Conservation (phyloP, 1,140 invertebrate genomes). For the Eriosoma lanigerum region DNA sequence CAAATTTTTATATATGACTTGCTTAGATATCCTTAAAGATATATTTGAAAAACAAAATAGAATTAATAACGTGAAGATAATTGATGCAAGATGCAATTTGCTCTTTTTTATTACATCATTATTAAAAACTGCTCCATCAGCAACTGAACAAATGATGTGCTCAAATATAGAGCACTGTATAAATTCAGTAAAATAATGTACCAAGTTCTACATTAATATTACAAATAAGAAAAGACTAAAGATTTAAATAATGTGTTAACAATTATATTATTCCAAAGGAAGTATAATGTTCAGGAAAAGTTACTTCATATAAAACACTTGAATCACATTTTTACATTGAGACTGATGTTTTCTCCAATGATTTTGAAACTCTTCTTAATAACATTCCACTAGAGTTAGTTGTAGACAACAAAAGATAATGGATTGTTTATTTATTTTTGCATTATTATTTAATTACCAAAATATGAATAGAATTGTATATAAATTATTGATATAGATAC, state of each 20-base stretch:
- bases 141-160: not conserved
- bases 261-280: not conserved
- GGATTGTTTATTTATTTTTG: not conserved
- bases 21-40: not conserved
- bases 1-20: not conserved
- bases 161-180: not conserved
- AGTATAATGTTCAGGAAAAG: not conserved
- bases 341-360: not conserved
- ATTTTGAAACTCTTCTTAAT: not conserved
- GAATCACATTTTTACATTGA: not conserved
- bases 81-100: not conserved
- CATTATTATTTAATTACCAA: not conserved
- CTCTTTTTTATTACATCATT: not conserved
- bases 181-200: not conserved
- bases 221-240: not conserved
- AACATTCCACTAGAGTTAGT: no score
- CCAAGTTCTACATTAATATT: not conserved
- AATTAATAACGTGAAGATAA: not conserved
- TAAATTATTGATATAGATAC: not conserved
- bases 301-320: not conserved
- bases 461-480: not conserved
- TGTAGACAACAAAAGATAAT: not conserved
- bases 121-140: not conserved
- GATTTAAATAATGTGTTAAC: not conserved
- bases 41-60: not conserved